Base-by-base conservation (phyloP, 2,113 vertebrate species). In the Bubo scandiacus region DNA sequence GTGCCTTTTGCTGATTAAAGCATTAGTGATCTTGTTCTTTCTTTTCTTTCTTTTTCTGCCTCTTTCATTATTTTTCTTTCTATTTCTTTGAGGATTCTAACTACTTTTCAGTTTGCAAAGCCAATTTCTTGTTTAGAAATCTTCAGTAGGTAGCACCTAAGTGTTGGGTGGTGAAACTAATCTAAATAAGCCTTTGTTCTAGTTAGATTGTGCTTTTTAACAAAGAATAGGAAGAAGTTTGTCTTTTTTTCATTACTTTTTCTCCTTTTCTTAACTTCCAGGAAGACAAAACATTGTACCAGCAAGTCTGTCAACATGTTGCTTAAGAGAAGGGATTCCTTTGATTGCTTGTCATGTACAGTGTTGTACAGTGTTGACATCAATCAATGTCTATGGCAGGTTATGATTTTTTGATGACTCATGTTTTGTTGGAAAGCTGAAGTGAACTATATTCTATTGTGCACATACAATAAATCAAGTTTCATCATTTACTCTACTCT, bases 311-410 rank as follows among this genome's bases (percentile, higher is more conserved):
- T 10, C 52, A 57, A 75, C 13, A 66, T 22, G 5, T 40, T 42
- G 9, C 49, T 87, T 72, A 68, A 82, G 36, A 59, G 26, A 81
- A 30, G 8, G 15, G 29, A 42, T 78, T 72, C n/a, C 6, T 86
- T 38, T 40, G 22, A 59, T 49, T 70, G 9, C 10, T 52, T 77
- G 15, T 66, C 32, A 54, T 30, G 15, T 47, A 26, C 17, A 19
- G 11, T 65, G 20, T 61, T 72, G 30, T 42, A 52, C 0, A 0
- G 5, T 32, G 32, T 43, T 87, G 30, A 34, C 32, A 73, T 55
- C 65, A 74, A 8, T 81, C 0, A 0, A 47, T 32, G 25, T 21
- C 26, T 34, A 7, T 42, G 49, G 27, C 16, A 77, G 11, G 12
- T 26, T 85, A 20, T 54, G n/a, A 82, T 67, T 87, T 89, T 79